Evolutionary conservation across 1,140 invertebrate species (phyloP).

Genomic region (Lordiphosa mommai): DNA sequence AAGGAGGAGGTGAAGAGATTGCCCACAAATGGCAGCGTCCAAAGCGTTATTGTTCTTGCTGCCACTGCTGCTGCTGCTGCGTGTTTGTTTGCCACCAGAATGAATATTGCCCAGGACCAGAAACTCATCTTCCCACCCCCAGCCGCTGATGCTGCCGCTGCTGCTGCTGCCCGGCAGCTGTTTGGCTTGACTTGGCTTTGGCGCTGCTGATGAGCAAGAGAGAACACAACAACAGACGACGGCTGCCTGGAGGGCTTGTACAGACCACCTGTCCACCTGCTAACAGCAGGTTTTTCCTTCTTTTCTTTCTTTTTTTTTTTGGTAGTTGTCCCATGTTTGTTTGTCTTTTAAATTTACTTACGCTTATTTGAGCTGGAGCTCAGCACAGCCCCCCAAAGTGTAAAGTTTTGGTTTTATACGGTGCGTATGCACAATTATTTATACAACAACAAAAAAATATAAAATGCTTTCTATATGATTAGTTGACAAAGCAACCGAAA

Average conservation of each 20-base stretch:
- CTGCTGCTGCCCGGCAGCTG: slow-evolving; percentile 42
- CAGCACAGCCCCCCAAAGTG: slow-evolving; percentile 3
- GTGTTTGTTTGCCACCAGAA: slow-evolving; percentile 73
- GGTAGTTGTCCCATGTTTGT: slow-evolving; percentile 49
- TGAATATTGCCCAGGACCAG: slow-evolving; percentile 66
- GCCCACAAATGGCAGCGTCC: slow-evolving; percentile 67
- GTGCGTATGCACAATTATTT: slow-evolving; percentile 70
- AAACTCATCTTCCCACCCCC: slow-evolving; percentile 2
- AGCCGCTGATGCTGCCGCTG: background rate
- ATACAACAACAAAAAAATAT: slow-evolving; percentile 30
- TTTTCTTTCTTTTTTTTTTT: slow-evolving; percentile 5
- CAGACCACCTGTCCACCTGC: slow-evolving; percentile 33
- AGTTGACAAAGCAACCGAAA: slow-evolving; percentile 49
- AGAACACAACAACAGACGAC: slow-evolving; percentile 14
- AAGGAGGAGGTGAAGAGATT: slow-evolving; percentile 10
- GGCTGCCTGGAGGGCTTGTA: slow-evolving; percentile 14
- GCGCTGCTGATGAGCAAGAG: slow-evolving; percentile 17
- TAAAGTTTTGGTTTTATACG: slow-evolving; percentile 42
- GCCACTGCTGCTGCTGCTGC: slow-evolving; percentile 50
- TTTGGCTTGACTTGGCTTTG: slow-evolving; percentile 65
- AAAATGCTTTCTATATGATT: slow-evolving; percentile 67
- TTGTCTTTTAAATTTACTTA: slow-evolving; percentile 76
- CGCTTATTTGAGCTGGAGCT: slow-evolving; percentile 66
- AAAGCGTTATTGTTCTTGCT: slow-evolving; percentile 56
- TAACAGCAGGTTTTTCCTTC: slow-evolving; percentile 38